Evolutionary conservation across 1,140 invertebrate genomes (phyloP).

Genomic region (Phthorimaea operculella): DNA sequence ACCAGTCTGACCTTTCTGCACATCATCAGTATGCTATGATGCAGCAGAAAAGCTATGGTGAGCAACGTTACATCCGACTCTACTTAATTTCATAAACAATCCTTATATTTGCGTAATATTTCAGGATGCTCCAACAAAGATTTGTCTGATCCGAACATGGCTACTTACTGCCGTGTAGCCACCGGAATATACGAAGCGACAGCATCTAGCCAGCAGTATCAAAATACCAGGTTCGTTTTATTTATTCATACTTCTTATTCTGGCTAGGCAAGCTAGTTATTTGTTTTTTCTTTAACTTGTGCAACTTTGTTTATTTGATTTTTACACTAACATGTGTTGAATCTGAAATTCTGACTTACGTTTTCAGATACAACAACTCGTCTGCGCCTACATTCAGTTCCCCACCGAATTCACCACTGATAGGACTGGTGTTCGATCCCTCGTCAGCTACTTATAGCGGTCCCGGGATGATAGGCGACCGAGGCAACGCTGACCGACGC

Average conservation of each 20-base stretch:
- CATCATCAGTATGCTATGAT: slow-evolving; percentile 38
- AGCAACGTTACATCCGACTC: slow-evolving; percentile 4
- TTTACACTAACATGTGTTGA: neutral
- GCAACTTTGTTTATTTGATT: no score
- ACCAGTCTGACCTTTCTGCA: slow-evolving; percentile 26
- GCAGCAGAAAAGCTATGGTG: slow-evolving; percentile 45
- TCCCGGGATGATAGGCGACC: slow-evolving; percentile 37
- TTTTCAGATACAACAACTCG: slow-evolving; percentile 49
- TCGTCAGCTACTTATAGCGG: slow-evolving; percentile 44
- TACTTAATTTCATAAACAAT: neutral
- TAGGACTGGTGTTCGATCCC: slow-evolving; percentile 52
- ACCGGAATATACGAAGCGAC: slow-evolving; percentile 44
- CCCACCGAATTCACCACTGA: slow-evolving; percentile 53
- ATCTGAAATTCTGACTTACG: neutral
- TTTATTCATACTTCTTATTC: neutral
- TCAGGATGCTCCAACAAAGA: slow-evolving; percentile 44
- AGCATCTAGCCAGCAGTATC: slow-evolving; percentile 39
- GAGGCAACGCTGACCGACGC: slow-evolving; percentile 37
- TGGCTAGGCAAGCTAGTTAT: no score
- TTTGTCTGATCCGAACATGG: slow-evolving; percentile 37
- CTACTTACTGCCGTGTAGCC: slow-evolving; percentile 40
- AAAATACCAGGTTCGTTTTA: slow-evolving; percentile 34
- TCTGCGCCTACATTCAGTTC: slow-evolving; percentile 53
- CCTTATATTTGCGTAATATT: slow-evolving; percentile 4
- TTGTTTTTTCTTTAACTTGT: no score